Conservation (phyloP, 1,140 invertebrate species). For the Macrotrachela quadricornifera region DNA sequence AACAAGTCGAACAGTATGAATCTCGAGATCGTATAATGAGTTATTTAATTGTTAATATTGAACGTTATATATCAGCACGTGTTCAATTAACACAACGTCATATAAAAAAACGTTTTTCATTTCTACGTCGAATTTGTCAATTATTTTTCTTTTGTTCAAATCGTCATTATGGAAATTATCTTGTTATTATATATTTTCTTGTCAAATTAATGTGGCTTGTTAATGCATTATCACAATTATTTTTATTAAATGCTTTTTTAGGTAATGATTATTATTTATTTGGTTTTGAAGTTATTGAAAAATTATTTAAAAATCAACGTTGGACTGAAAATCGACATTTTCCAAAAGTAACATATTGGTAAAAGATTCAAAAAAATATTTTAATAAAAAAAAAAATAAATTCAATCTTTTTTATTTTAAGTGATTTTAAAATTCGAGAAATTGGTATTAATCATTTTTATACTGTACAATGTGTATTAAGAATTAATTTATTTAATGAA, state of each 20-base stretch:
- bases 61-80: slow-evolving; percentile 4
- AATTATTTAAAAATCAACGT: slow-evolving; percentile 24
- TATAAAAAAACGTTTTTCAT: too few species aligned
- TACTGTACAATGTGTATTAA: slow-evolving; percentile 7
- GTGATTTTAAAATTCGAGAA: slow-evolving; percentile 9
- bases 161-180: slow-evolving; percentile 4
- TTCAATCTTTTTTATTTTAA: too few species aligned
- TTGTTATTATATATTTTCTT: slow-evolving; percentile 28
- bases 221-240: slow-evolving; percentile 36
- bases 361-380: too few species aligned
- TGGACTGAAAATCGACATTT: slow-evolving; percentile 30
- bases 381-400: too few species aligned
- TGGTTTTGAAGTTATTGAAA: slow-evolving; percentile 24
- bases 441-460: slow-evolving; percentile 5
- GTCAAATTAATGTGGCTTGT: slow-evolving; percentile 34
- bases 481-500: slow-evolving; percentile 9
- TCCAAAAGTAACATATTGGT: slow-evolving; percentile 34
- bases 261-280: slow-evolving; percentile 32
- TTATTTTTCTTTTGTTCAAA: background rate
- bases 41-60: slow-evolving; percentile 3
- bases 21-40: slow-evolving; percentile 6
- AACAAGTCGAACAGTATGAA: slow-evolving; percentile 5
- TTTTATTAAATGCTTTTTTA: slow-evolving; percentile 34
- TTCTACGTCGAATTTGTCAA: too few species aligned
- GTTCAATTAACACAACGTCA: too few species aligned